Evolutionary conservation across 2,888 invertebrate genomes (phyloP), one percentile per base, ranked within the genome.

Genomic region (Pammene aurita): DNA sequence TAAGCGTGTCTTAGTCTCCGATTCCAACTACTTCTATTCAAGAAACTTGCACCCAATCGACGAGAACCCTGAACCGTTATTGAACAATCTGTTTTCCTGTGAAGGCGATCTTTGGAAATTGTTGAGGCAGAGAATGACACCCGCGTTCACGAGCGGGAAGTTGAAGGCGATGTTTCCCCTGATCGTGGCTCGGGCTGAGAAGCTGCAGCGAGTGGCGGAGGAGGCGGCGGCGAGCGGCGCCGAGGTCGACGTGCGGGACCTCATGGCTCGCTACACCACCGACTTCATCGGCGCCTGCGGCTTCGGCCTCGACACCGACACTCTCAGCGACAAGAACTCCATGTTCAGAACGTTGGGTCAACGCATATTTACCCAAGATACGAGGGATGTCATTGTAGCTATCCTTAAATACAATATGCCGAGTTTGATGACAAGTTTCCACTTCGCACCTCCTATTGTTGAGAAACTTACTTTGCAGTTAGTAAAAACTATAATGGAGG

Each of bases 201-300:
- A 69, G 55, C 52, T 75, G 13, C 70, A 72, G 42, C 42, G 14
- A 11, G 50, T 72, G 10, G 69, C 66, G 2, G 63, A 52, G 6
- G 63, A 71, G 34, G 62, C 70, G 26, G 65, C 72, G 7, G 46
- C 61, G 9, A 64, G 48, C 9, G 63, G 54, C 0, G 44, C 60
- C 7, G 70, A 67, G 35, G 67, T 66, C 11, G 72, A 72, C 38
- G 64, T 66, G 5, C 55, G 71, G 38, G 75, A 74, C 10, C 64
- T 75, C 10, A 73, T 74, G 74, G 70, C 71, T 10, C 66, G 75
- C 16, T 75, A 72, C 16, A 74, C 73, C 10, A 73, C 60, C 9
- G 74, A 73, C 50, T 71, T 73, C 50, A 74, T 73, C 7, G 72
- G 73, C 14, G 72, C 72, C 26, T 73, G 72, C 48, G 74, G 73